Conservation (phyloP, 2,888 invertebrate species). For the Stenichneumon culpator region DNA sequence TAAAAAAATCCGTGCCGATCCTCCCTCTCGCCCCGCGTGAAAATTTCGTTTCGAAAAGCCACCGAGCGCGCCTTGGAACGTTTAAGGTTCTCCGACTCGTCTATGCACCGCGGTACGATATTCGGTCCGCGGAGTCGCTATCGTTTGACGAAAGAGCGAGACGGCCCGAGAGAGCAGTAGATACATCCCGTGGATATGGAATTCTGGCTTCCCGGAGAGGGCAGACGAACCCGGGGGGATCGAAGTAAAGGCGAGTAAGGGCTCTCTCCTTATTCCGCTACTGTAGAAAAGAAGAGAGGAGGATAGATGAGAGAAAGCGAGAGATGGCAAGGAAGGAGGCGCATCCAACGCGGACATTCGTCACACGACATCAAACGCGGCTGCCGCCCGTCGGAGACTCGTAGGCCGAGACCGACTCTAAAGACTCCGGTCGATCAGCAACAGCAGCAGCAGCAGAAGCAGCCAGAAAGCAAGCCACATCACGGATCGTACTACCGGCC, state of each 20-base stretch:
- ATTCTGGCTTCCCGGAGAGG: constrained; percentile 65
- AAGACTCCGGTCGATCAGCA: constrained; percentile 84
- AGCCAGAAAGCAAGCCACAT: constrained; percentile 71
- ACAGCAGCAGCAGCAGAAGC: constrained; percentile 81
- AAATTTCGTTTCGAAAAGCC: neutral
- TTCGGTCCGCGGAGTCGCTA: constrained; percentile 50
- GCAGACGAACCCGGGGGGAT: constrained; percentile 40
- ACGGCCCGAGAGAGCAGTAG: constrained; percentile 26
- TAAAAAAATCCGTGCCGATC: constrained; percentile 15
- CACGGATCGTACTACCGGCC: constrained; percentile 52
- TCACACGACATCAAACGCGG: constrained; percentile 85
- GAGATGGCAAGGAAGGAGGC: constrained; percentile 76
- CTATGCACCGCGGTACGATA: constrained; percentile 18
- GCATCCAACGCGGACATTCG: constrained; percentile 85
- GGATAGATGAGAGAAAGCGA: constrained; percentile 44
- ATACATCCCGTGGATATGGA: constrained; percentile 64
- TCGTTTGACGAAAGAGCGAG: constrained; percentile 65
- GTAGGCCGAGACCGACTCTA: constrained; percentile 81
- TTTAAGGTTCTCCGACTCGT: constrained; percentile 17
- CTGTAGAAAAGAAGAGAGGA: constrained; percentile 65
- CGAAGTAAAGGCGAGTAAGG: constrained; percentile 62
- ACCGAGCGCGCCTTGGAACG: neutral
- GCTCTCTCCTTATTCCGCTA: constrained; percentile 67
- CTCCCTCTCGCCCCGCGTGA: neutral
- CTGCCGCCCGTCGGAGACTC: constrained; percentile 83